Base-by-base conservation (phyloP, 2,113 vertebrate species). In the Ptilonorhynchus violaceus region DNA sequence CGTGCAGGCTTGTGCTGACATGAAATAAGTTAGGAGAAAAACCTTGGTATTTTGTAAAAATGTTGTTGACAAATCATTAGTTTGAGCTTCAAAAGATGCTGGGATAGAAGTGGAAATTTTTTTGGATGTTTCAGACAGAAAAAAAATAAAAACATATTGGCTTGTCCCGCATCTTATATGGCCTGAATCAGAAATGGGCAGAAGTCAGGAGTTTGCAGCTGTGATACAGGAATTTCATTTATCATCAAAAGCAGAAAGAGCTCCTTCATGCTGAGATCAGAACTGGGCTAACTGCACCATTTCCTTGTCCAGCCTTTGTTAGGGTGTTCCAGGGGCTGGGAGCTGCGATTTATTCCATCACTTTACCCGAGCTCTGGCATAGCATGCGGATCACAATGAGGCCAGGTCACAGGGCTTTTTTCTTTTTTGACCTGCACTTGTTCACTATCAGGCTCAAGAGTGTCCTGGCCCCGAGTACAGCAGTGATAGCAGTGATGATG, bases 261-360 rank as follows among this genome's bases (percentile, higher is more conserved):
- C 95, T 97, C 83, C 92, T 97, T 95, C 93, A 93, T 92, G 83
- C 90, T 93, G 95, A 97, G 96, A 96, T 95, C 90, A 97, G 93
- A 94, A 90, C 88, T 96, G 95, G 95, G 92, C 93, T 92, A 78
- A 91, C 76, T 84, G n/a, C 49, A 74, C 76, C 35, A 35, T 93
- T 95, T 94, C 95, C 85, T 81, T 12, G 2, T 90, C 93, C 96
- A 96, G 91, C 76, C 91, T 92, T 94, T 33, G 7, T 83, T 66
- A 81, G 79, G 75, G 56, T 78, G 83, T 91, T 94, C 88, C 92
- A 95, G 91, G 44, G 13, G 47, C 80, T 89, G 69, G 31, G 85
- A 94, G 60, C 47, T 22, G 35, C 37, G 75, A 93, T 96, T 96
- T 94, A 92, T 94, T 83, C 76, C 72, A 37, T 41, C 23, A 2